phyloP scores from a whole-genome alignment of 1,140 invertebrate genomes.

The Pomacea maculata region DNA sequence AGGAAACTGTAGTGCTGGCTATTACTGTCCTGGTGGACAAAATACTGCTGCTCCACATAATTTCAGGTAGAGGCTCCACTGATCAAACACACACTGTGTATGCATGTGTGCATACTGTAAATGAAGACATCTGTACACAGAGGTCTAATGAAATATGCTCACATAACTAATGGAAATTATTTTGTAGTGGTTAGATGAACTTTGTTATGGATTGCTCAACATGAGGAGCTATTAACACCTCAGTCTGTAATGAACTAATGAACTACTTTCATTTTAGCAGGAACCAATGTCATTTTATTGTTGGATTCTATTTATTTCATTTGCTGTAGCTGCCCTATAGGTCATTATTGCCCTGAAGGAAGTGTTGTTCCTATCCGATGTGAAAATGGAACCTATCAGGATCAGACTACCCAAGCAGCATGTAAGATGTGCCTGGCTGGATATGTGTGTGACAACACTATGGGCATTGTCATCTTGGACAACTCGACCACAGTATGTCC shows the following conservation, averaged over 20 bases:
- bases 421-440: conserved; percentile 58
- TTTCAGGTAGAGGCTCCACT: conserved; percentile 43
- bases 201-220: too few relatives aligned
- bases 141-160: too few relatives aligned
- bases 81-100: too few relatives aligned
- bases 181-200: too few relatives aligned
- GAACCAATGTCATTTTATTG: neutral
- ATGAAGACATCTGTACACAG: neutral
- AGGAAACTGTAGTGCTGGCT: conserved; percentile 55
- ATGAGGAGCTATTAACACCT: too few relatives aligned
- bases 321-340: conserved; percentile 52
- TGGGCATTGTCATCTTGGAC: conserved; percentile 51
- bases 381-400: conserved; percentile 59
- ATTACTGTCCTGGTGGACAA: conserved; percentile 58
- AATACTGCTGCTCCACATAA: conserved; percentile 53
- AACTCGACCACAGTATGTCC: conserved; percentile 59
- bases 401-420: conserved; percentile 43
- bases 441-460: conserved; percentile 61
- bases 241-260: too few relatives aligned
- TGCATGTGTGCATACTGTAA: neutral
- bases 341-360: conserved; percentile 55
- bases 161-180: too few relatives aligned
- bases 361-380: conserved; percentile 47
- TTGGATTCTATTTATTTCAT: conserved; percentile 7
- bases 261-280: neutral